Conservation (phyloP, 2,888 invertebrate species). For the Acronicta leporina region DNA sequence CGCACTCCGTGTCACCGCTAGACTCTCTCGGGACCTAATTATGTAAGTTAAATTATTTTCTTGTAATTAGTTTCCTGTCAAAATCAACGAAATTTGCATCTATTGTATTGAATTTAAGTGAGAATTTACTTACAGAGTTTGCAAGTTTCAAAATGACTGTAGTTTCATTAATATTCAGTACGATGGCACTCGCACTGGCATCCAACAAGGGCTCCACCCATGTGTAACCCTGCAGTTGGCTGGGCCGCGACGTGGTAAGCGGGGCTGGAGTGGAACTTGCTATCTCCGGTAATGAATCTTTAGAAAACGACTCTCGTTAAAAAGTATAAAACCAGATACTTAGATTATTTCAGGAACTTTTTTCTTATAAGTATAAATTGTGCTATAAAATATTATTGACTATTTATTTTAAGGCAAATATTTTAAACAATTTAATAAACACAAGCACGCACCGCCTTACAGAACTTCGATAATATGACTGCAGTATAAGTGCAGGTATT, state of each 20-base stretch:
- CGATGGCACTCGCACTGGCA: conserved; percentile 57
- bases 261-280: accelerated
- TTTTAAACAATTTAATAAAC: too few relatives aligned
- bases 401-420: too few relatives aligned
- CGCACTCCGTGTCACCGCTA: conserved; percentile 62
- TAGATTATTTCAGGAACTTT: too few relatives aligned
- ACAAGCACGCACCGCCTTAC: too few relatives aligned
- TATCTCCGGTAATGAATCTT: not conserved
- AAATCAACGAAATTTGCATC: not conserved
- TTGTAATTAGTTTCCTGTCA: not conserved
- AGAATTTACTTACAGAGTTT: conserved; percentile 38
- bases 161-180: conserved; percentile 66
- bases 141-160: conserved; percentile 66
- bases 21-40: conserved; percentile 62
- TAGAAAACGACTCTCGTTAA: not conserved
- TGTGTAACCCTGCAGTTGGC: conserved; percentile 64
- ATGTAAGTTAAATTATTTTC: not conserved
- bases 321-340: not conserved
- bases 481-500: too few relatives aligned
- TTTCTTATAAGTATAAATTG: too few relatives aligned
- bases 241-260: conserved; percentile 11
- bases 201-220: conserved; percentile 71
- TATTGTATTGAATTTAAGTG: not conserved
- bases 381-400: too few relatives aligned
- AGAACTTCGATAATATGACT: too few relatives aligned